Evolutionary conservation across 1,140 invertebrate genomes (phyloP), one percentile per base, ranked within the genome.

Genomic region (Homarus americanus): DNA sequence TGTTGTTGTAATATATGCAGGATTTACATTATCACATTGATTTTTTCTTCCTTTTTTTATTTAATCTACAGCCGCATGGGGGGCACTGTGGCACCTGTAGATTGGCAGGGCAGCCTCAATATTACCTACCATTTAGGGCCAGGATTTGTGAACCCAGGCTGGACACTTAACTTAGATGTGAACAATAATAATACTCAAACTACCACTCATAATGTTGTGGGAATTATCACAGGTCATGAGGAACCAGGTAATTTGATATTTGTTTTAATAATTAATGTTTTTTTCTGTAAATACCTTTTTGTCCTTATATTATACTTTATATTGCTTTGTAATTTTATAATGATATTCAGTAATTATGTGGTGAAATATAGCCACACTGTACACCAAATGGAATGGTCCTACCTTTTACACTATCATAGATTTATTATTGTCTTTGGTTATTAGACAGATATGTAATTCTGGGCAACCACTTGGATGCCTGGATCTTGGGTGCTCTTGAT

Each of bases 401-500:
- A 44, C 15, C 0, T 12, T 82, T 34, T 82, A 2, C 28, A 72
- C 73, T 17, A 40, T 34, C 28, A 53, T 63, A 17, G 32, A n/a
- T 28, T 2, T 84, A 24, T 28, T 38, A 36, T 40, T 20, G 9
- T 91, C n/a, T 5, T 36, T 90, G 9, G 1, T 10, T 66, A n/a
- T 66, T 82, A 93, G 92, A 93, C 79, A 72, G 95, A 5, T 96
- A 95, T 93, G 94, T 96, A 20, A 93, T 96, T 34, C 93, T 96
- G 15, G 96, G 96, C 5, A 96, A 95, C 92, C 96, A 96, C 92
- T 94, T 95, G 78, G 96, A 96, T 93, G 95, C 96, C 28, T 96
- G 95, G 95, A 94, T 94, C 5, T 95, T 95, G 91, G 95, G 95
- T n/a, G 94, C 95, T n/a, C 88, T 95, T 32, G 96, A 96, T 93